These are phyloP conservation scores for Leptatherina wallacei DNA, from an alignment of 2,797 vertebrate genomes.

Conservation along the genomic window DNA sequence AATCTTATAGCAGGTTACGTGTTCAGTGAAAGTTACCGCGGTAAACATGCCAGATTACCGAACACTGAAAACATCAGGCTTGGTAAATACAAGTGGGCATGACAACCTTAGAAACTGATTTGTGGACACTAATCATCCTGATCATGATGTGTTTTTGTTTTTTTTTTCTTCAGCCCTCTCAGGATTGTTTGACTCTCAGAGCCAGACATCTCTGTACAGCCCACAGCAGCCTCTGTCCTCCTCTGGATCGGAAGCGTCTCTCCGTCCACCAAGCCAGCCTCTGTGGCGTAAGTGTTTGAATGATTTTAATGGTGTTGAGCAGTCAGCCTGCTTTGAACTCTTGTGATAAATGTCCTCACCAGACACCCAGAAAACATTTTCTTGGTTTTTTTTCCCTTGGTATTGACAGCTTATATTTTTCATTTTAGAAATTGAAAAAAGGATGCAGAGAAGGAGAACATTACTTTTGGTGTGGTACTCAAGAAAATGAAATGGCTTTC, in stretches of 20 bases:
- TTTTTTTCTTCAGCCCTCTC: constrained; percentile 73
- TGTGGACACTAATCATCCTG: neutral
- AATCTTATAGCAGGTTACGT: neutral
- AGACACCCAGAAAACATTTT: neutral
- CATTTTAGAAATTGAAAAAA: neutral
- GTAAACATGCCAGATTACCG: neutral
- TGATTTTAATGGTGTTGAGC: neutral
- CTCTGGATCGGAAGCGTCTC: constrained; percentile 77
- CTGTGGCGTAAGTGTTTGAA: constrained; percentile 91
- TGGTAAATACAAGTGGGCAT: neutral
- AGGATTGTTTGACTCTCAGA: constrained; percentile 90
- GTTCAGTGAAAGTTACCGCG: neutral
- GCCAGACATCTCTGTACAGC: constrained; percentile 85
- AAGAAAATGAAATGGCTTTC: neutral
- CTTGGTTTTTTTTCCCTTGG: too few species aligned
- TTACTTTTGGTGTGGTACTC: neutral
- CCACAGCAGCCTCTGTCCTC: constrained; percentile 85
- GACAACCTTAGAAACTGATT: neutral
- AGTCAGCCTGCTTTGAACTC: neutral
- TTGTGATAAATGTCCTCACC: neutral
- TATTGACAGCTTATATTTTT: neutral
- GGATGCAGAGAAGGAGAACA: neutral
- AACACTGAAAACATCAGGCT: neutral
- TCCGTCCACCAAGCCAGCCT: constrained; percentile 83
- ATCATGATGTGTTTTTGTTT: constrained; percentile 7